Evolutionary conservation across 2,797 vertebrate genomes (phyloP).

Genomic region (Euphonia xanthogaster): DNA sequence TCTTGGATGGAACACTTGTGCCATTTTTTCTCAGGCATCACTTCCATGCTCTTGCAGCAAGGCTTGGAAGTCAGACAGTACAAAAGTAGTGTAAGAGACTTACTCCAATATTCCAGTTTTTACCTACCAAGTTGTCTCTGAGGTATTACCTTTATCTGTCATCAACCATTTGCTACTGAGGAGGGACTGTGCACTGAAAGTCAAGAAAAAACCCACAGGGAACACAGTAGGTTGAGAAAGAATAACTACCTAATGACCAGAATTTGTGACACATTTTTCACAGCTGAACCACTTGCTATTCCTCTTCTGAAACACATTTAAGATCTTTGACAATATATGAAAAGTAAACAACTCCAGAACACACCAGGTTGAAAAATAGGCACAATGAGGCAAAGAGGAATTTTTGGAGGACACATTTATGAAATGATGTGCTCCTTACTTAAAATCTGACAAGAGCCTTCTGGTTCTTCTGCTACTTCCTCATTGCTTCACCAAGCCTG

Average conservation of each 20-base stretch:
- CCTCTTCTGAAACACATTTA: not conserved
- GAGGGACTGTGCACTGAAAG: not conserved
- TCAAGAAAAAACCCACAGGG: not conserved
- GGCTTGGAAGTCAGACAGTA: not conserved
- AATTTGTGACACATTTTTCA: not conserved
- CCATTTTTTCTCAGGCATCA: fast-evolving
- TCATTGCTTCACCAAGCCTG: not conserved
- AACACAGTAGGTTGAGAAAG: not conserved
- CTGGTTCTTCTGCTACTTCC: not conserved
- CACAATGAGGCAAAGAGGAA: not conserved
- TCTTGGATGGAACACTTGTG: not conserved
- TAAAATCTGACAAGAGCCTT: not conserved
- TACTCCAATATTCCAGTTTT: not conserved
- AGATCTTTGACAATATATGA: not conserved
- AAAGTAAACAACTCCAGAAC: not conserved
- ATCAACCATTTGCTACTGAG: not conserved
- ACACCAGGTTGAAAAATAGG: not conserved
- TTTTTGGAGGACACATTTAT: not conserved
- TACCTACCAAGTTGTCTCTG: not conserved
- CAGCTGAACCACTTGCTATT: not conserved
- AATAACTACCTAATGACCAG: not conserved
- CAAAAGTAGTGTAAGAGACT: not conserved
- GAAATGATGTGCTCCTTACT: not conserved
- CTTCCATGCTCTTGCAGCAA: not conserved
- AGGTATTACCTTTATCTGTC: not conserved